These are phyloP conservation scores for Trissonchulus latispiculum DNA, from an alignment of 2,888 invertebrate genomes.

Conservation along the genomic window DNA sequence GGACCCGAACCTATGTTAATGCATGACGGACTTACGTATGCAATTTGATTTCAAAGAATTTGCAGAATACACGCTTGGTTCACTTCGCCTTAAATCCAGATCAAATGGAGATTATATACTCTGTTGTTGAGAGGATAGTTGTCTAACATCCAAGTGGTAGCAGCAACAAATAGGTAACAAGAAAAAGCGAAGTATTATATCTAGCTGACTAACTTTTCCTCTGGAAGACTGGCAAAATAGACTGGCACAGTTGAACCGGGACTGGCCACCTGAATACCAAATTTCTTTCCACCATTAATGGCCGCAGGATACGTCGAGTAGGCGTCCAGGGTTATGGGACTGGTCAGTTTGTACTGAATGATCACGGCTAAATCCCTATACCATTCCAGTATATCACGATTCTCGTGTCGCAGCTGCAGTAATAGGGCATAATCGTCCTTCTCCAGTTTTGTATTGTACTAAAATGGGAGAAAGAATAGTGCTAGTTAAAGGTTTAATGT, in stretches of 20 bases:
- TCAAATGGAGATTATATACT: too few relatives aligned
- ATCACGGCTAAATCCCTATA: constrained; percentile 63
- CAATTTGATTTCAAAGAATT: too few relatives aligned
- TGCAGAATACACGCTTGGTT: too few relatives aligned
- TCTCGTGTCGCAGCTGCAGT: constrained; percentile 81
- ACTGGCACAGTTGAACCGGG: constrained; percentile 60
- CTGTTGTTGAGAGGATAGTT: too few relatives aligned
- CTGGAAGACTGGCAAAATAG: constrained; percentile 64
- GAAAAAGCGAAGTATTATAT: too few relatives aligned
- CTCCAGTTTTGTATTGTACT: constrained; percentile 77
- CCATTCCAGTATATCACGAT: constrained; percentile 69
- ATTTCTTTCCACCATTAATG: constrained; percentile 62
- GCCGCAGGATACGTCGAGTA: constrained; percentile 62
- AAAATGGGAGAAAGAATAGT: constrained; percentile 28
- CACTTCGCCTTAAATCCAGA: too few relatives aligned
- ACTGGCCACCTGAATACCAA: constrained; percentile 53
- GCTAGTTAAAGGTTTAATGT: not conserved
- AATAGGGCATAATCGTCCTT: constrained; percentile 85
- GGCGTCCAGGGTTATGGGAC: constrained; percentile 64
- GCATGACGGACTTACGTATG: too few relatives aligned
- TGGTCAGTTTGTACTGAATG: constrained; percentile 63
- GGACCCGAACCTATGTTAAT: too few relatives aligned
- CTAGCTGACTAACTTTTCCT: constrained; percentile 85
- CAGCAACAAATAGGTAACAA: too few relatives aligned
- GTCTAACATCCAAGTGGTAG: too few relatives aligned